phyloP scores from a whole-genome alignment of 1,140 invertebrate genomes.

The Macrosteles quadrilineatus region DNA sequence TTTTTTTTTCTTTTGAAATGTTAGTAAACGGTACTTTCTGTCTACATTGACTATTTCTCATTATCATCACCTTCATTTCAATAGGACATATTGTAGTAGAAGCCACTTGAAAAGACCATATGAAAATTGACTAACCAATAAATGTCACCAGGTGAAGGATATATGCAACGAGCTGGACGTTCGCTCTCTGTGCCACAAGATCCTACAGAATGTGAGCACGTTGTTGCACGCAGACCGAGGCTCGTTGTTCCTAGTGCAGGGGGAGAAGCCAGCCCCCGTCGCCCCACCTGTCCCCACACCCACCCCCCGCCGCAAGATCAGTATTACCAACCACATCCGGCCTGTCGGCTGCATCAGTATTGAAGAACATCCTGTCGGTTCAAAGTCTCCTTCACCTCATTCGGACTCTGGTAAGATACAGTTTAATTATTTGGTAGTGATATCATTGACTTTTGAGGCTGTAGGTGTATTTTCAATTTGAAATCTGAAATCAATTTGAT shows the following conservation, averaged over 20 bases:
- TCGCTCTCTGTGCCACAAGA: conserved; percentile 91
- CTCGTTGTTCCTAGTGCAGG: conserved; percentile 91
- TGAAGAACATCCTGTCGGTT: neutral
- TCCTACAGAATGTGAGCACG: conserved; percentile 92
- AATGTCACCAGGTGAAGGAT: conserved; percentile 84
- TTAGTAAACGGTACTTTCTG: no score
- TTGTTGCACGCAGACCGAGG: conserved; percentile 89
- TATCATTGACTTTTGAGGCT: no score
- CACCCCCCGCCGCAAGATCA: neutral
- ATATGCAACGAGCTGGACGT: conserved; percentile 96
- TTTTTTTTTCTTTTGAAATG: no score
- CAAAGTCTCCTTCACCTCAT: no score
- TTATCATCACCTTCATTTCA: no score
- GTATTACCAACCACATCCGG: conserved; percentile 21
- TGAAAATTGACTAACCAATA: no score
- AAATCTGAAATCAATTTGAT: no score
- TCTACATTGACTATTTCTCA: no score
- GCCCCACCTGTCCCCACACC: neutral
- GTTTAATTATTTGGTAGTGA: no score
- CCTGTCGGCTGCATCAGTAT: conserved; percentile 37
- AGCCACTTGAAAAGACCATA: no score
- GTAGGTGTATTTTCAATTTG: no score
- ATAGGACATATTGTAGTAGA: no score
- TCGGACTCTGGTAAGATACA: neutral
- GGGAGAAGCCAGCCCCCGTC: conserved; percentile 51